These are phyloP conservation scores for Microctonus brassicae DNA, from an alignment of 2,888 invertebrate species.

Conservation along the genomic window DNA sequence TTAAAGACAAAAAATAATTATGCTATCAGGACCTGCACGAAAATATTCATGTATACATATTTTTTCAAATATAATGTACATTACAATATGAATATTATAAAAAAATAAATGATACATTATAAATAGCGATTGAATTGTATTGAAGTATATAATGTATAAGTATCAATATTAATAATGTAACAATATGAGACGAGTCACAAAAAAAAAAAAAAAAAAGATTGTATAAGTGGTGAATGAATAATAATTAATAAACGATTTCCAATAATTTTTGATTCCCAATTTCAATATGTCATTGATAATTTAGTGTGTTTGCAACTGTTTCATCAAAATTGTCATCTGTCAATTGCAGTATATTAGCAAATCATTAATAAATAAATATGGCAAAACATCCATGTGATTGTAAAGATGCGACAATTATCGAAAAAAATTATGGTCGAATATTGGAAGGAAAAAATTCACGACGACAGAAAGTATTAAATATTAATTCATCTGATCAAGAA, in stretches of 20 bases:
- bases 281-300: conserved; percentile 33
- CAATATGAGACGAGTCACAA: conserved; percentile 51
- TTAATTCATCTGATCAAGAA: conserved; percentile 24
- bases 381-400: conserved; percentile 46
- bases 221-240: conserved; percentile 50
- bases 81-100: conserved; percentile 61
- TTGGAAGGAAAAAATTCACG: conserved; percentile 41
- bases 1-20: conserved; percentile 40
- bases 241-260: conserved; percentile 60
- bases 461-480: not conserved
- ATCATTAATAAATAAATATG: too few species aligned
- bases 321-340: not conserved
- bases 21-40: conserved; percentile 57
- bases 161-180: conserved; percentile 54
- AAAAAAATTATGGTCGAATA: conserved; percentile 57
- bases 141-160: conserved; percentile 40
- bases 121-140: conserved; percentile 35
- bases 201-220: conserved; percentile 36
- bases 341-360: not conserved
- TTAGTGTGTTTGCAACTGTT: not conserved
- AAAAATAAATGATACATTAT: conserved; percentile 51
- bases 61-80: conserved; percentile 64
- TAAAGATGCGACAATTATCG: conserved; percentile 52
- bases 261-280: conserved; percentile 50
- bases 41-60: conserved; percentile 63